A percentile compares a stretch with the other conserved stretches of the same genome.
phyloP scores from a whole-genome alignment of 2,113 vertebrate genomes.

The Eupsittula cactorum region DNA sequence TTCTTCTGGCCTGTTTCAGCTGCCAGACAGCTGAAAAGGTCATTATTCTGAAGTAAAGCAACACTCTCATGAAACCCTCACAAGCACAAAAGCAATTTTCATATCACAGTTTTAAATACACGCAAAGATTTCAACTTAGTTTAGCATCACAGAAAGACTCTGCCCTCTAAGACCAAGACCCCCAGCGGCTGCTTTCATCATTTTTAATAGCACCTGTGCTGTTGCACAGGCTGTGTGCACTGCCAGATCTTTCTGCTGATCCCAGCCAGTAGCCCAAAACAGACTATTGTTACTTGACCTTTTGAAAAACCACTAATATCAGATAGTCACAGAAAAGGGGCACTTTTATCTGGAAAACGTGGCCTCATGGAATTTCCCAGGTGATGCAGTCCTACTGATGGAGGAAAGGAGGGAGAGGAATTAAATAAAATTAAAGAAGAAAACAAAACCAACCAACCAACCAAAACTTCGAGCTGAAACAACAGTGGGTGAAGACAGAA shows the following conservation, averaged over 20 bases:
- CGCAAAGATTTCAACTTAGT: not conserved
- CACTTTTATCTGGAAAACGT: not conserved
- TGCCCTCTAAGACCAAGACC: not conserved
- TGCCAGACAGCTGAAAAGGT: not conserved
- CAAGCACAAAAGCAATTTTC: not conserved
- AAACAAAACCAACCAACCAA: fast-evolving
- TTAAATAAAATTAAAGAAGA: not conserved
- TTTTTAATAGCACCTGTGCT: not conserved
- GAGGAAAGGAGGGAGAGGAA: not conserved
- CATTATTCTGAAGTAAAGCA: not conserved
- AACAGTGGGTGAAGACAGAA: not conserved
- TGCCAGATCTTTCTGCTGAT: not conserved
- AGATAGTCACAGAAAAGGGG: not conserved
- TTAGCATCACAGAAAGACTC: not conserved
- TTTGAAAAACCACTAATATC: not conserved
- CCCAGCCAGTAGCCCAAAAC: not conserved
- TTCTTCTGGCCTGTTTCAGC: not conserved
- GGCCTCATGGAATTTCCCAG: not conserved
- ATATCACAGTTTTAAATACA: not conserved
- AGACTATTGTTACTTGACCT: not conserved
- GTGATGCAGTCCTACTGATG: not conserved
- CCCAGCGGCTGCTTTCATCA: not conserved
- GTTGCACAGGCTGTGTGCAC: not conserved
- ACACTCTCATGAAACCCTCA: not conserved
- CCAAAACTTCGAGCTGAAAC: not conserved